A percentile compares a stretch with the other conserved stretches of the same genome.
Evolutionary conservation across 2,113 vertebrate genomes (phyloP).

Genomic region (Festucalex cinctus): DNA sequence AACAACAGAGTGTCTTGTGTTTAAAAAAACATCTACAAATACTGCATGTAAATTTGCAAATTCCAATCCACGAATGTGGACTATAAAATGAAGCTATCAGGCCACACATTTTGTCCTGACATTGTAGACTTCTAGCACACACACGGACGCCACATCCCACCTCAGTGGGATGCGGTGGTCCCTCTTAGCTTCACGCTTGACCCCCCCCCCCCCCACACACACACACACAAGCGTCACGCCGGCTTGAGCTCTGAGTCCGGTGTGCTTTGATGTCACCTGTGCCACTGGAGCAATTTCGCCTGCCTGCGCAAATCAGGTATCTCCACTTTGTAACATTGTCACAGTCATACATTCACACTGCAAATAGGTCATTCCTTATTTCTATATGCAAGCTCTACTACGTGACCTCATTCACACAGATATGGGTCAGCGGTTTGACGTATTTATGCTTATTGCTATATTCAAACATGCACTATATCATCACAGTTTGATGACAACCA

Average conservation of each 20-base stretch:
- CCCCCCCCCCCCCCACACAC: neutral
- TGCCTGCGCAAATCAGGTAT: neutral
- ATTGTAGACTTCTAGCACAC: neutral
- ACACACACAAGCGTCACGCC: neutral
- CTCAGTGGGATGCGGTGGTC: neutral
- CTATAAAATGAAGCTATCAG: neutral
- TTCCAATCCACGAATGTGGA: too few relatives aligned
- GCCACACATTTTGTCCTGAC: neutral
- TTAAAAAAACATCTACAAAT: too few relatives aligned
- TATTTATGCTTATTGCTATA: neutral
- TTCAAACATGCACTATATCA: neutral
- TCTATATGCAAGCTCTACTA: neutral
- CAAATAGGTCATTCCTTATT: neutral
- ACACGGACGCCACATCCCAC: neutral
- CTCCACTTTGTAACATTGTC: neutral
- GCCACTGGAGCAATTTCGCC: neutral
- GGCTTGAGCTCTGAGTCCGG: neutral
- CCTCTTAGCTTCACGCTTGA: neutral
- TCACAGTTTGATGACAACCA: neutral
- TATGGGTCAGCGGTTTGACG: neutral
- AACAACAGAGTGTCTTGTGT: too few relatives aligned
- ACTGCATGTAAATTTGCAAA: too few relatives aligned
- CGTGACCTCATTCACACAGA: neutral
- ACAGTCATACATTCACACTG: neutral
- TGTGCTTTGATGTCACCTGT: slow-evolving; percentile 1